A percentile compares a stretch with the other conserved stretches of the same genome.
Evolutionary conservation across 2,113 vertebrate species (phyloP).

Genomic region (Calyptommatus sinebrachiatus): DNA sequence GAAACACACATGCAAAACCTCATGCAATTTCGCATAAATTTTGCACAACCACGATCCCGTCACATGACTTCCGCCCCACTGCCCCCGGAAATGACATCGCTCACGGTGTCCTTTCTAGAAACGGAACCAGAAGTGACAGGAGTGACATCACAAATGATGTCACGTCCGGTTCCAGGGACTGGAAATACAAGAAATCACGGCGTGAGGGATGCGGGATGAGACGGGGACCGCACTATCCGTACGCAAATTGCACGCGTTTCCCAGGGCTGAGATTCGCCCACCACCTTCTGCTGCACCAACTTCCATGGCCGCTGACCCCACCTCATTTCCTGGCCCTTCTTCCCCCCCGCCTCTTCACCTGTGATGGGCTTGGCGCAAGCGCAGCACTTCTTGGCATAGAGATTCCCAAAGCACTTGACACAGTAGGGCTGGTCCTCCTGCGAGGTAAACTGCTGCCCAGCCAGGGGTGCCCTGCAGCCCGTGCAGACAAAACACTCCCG

Average conservation of each 20-base stretch:
- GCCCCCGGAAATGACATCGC: too few species aligned
- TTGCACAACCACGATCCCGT: too few species aligned
- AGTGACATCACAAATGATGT: too few species aligned
- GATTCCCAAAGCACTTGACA: slow-evolving; percentile 92
- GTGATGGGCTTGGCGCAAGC: slow-evolving; percentile 95
- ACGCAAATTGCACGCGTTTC: not conserved
- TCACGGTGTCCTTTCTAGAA: too few species aligned
- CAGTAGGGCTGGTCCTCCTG: slow-evolving; percentile 94
- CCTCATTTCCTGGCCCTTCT: not conserved
- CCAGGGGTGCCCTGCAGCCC: slow-evolving; percentile 89
- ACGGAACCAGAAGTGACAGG: too few species aligned
- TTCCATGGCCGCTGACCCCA: not conserved
- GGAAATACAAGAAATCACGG: too few species aligned
- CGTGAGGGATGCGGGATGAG: too few species aligned
- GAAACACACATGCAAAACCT: too few species aligned
- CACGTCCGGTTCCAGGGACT: too few species aligned
- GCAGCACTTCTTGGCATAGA: slow-evolving; percentile 96
- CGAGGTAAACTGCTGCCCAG: slow-evolving; percentile 97
- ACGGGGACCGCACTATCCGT: too few species aligned
- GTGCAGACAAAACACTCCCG: slow-evolving; percentile 97
- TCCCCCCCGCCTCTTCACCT: slow-evolving; percentile 69
- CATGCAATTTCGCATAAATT: too few species aligned
- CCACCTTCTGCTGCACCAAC: not conserved
- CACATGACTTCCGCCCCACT: too few species aligned
- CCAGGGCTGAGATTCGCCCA: not conserved